phyloP scores from a whole-genome alignment of 2,888 invertebrate species.

The Noctua comes region DNA sequence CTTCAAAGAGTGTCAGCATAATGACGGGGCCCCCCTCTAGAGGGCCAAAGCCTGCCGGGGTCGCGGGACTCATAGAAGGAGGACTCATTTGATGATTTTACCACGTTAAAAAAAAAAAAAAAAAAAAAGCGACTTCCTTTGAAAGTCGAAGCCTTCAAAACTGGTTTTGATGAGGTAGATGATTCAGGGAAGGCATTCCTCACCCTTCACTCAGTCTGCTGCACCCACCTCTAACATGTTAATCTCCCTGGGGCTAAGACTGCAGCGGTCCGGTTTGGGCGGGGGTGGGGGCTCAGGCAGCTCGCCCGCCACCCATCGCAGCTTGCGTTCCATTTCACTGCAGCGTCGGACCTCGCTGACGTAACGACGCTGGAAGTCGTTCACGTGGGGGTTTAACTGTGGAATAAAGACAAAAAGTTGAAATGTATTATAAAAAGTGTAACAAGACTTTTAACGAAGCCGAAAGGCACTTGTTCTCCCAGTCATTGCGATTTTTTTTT shows the following conservation, averaged over 20 bases:
- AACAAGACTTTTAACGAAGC: no score
- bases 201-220: background rate
- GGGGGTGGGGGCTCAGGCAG: constrained; percentile 86
- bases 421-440: no score
- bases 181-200: background rate
- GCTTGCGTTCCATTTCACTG: constrained; percentile 88
- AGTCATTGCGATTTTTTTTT: no score
- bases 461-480: no score
- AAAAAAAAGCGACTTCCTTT: background rate
- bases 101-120: no score
- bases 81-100: no score
- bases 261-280: constrained; percentile 79
- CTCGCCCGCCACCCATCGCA: constrained; percentile 86
- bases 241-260: constrained; percentile 84
- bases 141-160: background rate
- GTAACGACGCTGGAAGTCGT: constrained; percentile 87
- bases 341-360: constrained; percentile 87
- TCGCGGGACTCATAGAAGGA: no score
- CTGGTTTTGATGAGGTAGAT: background rate
- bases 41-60: no score
- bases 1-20: no score
- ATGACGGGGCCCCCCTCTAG: no score
- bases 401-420: no score
- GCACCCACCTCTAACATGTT: constrained; percentile 82
- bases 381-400: constrained; percentile 87